Evolutionary conservation across 2,888 invertebrate genomes (phyloP), one percentile per base, ranked within the genome.

Genomic region (Neria commutata): DNA sequence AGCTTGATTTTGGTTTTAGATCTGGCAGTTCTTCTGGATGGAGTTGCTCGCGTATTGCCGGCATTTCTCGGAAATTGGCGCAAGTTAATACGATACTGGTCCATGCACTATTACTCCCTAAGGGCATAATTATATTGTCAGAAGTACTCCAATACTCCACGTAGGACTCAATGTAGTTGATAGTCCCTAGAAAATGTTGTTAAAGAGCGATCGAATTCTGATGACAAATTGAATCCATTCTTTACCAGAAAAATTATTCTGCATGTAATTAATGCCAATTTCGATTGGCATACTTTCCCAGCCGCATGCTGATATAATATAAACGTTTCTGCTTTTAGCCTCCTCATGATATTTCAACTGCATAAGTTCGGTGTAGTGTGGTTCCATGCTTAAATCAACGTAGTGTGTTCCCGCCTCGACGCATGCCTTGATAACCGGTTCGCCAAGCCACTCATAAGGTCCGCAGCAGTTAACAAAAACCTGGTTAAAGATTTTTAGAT

Each of bases 261-360:
- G 86, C 40, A 91, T 81, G 78, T 84, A 92, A 29, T 89, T 81
- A 1, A 91, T 81, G 0, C 95, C 95, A 79, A 95, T 79, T 74
- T 97, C 96, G 54, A 87, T 85, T n/a, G 95, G 95, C 62, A 96
- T 88, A 74, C 91, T 90, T 81, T 96, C 96, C 79, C 92, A 91
- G 47, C 96, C 96, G 83, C 95, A 95, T 2, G 94, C 90, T 67
- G 91, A 92, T 24, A 97, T 83, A 10, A 96, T 83, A 80, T 90
- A 94, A 10, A 93, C 86, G 14, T 89, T 89, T 16, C 89, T 89
- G 68, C 91, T 87, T 67, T 87, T 82, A 0, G 93, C 93, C 53
- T 79, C 75, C 62, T 87, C 84, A 69, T 89, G 83, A 79, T 95
- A 94, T 65, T 89, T 84, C 56, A 94, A 79, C 75, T 92, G 91